phyloP scores from a whole-genome alignment of 1,140 invertebrate species.

The Meloidogyne exigua region DNA sequence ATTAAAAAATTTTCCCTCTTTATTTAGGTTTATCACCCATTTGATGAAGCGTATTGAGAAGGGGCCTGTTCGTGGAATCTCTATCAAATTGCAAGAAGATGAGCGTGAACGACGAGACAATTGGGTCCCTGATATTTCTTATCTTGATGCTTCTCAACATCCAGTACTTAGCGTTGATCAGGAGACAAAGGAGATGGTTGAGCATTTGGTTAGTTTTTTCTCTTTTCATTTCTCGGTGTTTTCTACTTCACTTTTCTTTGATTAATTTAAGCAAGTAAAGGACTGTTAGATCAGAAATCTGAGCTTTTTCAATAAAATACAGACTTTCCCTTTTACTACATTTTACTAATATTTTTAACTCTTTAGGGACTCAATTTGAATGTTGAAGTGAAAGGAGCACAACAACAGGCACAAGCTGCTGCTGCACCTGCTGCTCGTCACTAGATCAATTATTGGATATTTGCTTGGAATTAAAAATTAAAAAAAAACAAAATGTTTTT shows the following conservation, averaged over 20 bases:
- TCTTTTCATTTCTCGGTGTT: not conserved
- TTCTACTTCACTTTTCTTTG: no score
- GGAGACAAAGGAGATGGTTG: slow-evolving; percentile 42
- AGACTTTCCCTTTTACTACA: no score
- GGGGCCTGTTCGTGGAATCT: slow-evolving; percentile 94
- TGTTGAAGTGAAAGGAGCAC: slow-evolving; percentile 22
- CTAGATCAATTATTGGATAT: not conserved
- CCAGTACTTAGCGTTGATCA: slow-evolving; percentile 32
- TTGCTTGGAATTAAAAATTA: not conserved
- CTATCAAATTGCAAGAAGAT: slow-evolving; percentile 97
- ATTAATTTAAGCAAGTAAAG: no score
- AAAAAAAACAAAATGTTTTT: not conserved
- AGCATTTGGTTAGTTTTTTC: slow-evolving; percentile 25
- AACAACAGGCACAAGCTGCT: not conserved
- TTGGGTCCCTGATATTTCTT: slow-evolving; percentile 81
- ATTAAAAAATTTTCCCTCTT: no score
- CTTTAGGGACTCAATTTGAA: slow-evolving; percentile 9
- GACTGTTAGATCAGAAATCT: no score
- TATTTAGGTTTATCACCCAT: slow-evolving; percentile 91
- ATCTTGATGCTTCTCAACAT: slow-evolving; percentile 81
- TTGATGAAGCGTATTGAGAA: slow-evolving; percentile 95
- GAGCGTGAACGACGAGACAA: slow-evolving; percentile 97
- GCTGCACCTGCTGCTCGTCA: not conserved
- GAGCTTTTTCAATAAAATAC: no score
- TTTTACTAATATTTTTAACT: no score